Conservation (phyloP, 2,888 invertebrate species). For the Rhodophaea formosa region DNA sequence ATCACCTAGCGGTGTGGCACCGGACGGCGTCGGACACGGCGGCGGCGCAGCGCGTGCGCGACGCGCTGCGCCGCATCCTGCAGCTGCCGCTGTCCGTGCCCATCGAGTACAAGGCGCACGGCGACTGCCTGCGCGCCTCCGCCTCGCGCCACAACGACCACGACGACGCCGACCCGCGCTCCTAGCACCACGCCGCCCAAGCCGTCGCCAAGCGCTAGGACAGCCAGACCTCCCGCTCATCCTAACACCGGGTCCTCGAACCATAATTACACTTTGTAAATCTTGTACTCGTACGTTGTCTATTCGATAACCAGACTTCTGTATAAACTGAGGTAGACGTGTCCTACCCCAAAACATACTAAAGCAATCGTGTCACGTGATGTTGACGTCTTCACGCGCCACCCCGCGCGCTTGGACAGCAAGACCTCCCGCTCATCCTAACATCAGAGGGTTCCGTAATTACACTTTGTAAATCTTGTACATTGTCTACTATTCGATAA, state of each 20-base stretch:
- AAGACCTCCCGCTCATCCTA: too few species aligned
- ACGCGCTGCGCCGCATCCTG: constrained; percentile 95
- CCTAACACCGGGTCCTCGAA: neutral
- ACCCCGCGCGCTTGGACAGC: too few species aligned
- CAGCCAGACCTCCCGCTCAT: neutral
- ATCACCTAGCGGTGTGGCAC: constrained; percentile 98
- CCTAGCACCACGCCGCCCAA: constrained; percentile 26
- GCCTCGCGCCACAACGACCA: constrained; percentile 37
- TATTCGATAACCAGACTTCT: too few species aligned
- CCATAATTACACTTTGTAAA: neutral
- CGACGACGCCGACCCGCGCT: constrained; percentile 15
- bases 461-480: neutral
- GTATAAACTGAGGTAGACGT: too few species aligned
- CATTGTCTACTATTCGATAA: neutral
- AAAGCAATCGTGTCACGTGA: too few species aligned
- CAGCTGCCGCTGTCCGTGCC: constrained; percentile 95
- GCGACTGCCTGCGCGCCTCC: constrained; percentile 60
- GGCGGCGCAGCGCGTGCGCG: constrained; percentile 94
- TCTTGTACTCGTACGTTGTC: neutral
- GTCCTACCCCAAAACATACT: too few species aligned
- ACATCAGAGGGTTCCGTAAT: too few species aligned
- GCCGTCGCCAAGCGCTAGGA: constrained; percentile 2
- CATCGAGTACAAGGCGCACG: constrained; percentile 93
- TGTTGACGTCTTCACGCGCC: too few species aligned
- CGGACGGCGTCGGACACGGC: constrained; percentile 94